A percentile compares a stretch with the other conserved stretches of the same genome.
Evolutionary conservation across 2,888 invertebrate species (phyloP).

Genomic region (Harpagoxenus sublaevis): DNA sequence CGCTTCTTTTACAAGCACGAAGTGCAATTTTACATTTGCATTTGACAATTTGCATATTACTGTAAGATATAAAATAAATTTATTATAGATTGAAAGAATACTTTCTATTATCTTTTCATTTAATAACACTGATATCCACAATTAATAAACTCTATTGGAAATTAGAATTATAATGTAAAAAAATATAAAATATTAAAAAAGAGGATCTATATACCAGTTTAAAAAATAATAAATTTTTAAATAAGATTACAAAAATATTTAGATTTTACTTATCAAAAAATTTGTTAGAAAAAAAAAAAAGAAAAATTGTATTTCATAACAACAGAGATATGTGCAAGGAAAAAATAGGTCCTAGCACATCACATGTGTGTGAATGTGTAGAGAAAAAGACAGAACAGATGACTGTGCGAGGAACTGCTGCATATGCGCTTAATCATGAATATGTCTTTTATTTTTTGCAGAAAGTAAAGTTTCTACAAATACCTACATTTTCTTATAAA

Average conservation of each 20-base stretch:
- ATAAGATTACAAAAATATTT: background rate
- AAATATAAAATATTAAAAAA: background rate
- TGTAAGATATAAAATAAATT: background rate
- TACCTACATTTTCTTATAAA: background rate
- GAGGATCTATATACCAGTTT: background rate
- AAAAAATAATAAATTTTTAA: background rate
- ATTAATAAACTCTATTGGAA: background rate
- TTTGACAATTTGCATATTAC: background rate
- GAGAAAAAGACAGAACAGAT: background rate
- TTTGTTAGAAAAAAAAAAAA: background rate
- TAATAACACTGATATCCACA: background rate
- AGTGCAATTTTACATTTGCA: background rate
- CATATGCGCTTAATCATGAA: background rate
- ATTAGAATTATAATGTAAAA: background rate
- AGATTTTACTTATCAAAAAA: background rate
- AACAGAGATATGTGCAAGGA: background rate
- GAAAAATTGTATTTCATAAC: background rate
- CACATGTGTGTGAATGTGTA: background rate
- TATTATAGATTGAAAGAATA: background rate
- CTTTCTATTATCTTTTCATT: background rate
- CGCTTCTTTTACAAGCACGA: background rate
- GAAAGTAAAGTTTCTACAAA: background rate
- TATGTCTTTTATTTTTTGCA: background rate
- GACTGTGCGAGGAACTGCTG: background rate
- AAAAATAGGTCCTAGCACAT: background rate